A percentile compares a stretch with the other conserved stretches of the same genome.
Evolutionary conservation across 2,888 invertebrate genomes (phyloP).

Genomic region (Apamea anceps): DNA sequence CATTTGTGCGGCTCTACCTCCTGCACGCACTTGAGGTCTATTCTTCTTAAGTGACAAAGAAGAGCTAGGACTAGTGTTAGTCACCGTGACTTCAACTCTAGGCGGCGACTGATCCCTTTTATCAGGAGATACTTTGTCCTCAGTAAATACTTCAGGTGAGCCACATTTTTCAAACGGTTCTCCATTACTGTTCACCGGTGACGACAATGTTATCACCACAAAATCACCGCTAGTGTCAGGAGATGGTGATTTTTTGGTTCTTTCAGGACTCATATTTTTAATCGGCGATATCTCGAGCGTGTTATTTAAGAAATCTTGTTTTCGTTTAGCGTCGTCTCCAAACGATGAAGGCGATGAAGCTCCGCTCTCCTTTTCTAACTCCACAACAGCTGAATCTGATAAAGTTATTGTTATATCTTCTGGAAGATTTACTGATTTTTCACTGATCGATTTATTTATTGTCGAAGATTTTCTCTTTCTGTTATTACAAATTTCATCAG

Average conservation of each 20-base stretch:
- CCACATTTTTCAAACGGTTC: conserved; percentile 81
- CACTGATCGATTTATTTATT: conserved; percentile 36
- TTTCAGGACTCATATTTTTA: conserved; percentile 83
- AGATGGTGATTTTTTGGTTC: conserved; percentile 77
- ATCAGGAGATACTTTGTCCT: conserved; percentile 85
- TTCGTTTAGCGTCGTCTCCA: conserved; percentile 81
- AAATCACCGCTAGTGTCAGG: conserved; percentile 83
- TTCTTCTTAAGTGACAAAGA: conserved; percentile 85
- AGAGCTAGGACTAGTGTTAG: conserved; percentile 81
- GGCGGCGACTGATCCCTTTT: conserved; percentile 85
- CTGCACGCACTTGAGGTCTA: conserved; percentile 80
- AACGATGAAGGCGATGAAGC: conserved; percentile 80
- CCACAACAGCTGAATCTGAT: conserved; percentile 59
- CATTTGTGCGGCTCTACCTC: conserved; percentile 87
- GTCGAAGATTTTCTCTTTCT: conserved; percentile 11
- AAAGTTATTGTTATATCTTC: conserved; percentile 69
- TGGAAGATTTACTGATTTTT: conserved; percentile 47
- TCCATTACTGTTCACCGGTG: conserved; percentile 84
- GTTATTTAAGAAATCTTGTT: conserved; percentile 89
- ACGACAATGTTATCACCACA: conserved; percentile 82
- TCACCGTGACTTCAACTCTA: conserved; percentile 73
- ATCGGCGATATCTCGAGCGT: conserved; percentile 92
- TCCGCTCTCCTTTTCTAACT: conserved; percentile 68
- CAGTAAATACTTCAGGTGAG: conserved; percentile 88
- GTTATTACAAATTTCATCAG: conserved; percentile 13